Conservation (phyloP, 1,140 invertebrate species). For the Phortica variegata region DNA sequence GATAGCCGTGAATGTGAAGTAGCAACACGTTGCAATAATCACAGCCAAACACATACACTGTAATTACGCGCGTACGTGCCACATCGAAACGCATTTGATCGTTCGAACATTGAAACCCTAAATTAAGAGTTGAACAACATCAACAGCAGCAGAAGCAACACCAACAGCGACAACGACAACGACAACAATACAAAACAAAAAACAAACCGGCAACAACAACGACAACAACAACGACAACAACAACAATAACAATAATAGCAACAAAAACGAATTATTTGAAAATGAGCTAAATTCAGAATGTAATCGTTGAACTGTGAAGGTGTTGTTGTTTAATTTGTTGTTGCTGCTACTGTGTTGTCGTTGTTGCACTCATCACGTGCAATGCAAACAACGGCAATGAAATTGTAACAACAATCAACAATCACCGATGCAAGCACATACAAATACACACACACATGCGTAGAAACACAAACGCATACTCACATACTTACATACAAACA, state of each 20-base stretch:
- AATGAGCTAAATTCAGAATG: constrained; percentile 26
- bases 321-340: constrained; percentile 25
- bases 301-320: constrained; percentile 19
- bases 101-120: constrained; percentile 42
- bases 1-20: neutral
- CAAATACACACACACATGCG: no score
- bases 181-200: no score
- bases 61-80: constrained; percentile 42
- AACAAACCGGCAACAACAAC: constrained; percentile 6
- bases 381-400: constrained; percentile 37
- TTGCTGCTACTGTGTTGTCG: constrained; percentile 5
- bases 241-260: constrained; percentile 15
- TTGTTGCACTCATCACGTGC: constrained; percentile 38
- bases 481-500: no score
- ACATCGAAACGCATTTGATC: no score
- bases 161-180: constrained; percentile 13
- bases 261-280: constrained; percentile 29
- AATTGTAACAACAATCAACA: constrained; percentile 50
- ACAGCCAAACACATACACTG: constrained; percentile 50
- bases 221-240: constrained; percentile 9
- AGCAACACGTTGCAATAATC: constrained; percentile 24
- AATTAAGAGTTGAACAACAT: constrained; percentile 37
- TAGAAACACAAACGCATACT: no score
- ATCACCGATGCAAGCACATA: constrained; percentile 35
- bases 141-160: constrained; percentile 7